A percentile compares a stretch with the other conserved stretches of the same genome.
phyloP scores from a whole-genome alignment of 2,113 vertebrate species.

The Capreolus pygargus region DNA sequence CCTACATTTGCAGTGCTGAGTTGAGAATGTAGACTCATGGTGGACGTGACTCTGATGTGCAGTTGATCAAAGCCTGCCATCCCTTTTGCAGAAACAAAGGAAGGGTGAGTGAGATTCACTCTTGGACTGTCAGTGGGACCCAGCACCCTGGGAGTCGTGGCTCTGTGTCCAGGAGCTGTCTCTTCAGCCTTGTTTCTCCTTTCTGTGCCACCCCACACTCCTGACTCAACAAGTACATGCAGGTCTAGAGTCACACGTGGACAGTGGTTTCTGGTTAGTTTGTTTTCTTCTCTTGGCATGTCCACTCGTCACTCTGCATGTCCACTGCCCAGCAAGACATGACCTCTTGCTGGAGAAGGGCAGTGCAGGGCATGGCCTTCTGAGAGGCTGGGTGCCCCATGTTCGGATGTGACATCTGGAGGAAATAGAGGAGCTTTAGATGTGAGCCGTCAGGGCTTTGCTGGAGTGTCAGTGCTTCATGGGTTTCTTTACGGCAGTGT shows the following conservation, averaged over 20 bases:
- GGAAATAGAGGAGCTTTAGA: slow-evolving; percentile 76
- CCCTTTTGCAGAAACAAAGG: background rate
- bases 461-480: slow-evolving; percentile 66
- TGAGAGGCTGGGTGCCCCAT: slow-evolving; percentile 71
- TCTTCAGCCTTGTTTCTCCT: background rate
- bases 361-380: background rate
- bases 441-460: slow-evolving; percentile 70
- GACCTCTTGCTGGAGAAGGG: background rate
- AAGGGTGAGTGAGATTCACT: background rate
- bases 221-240: background rate
- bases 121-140: background rate
- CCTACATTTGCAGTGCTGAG: background rate
- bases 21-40: background rate
- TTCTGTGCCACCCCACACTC: background rate
- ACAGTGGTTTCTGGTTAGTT: background rate
- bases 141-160: background rate
- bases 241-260: background rate
- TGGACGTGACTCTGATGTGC: too few relatives aligned
- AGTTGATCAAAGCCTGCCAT: background rate
- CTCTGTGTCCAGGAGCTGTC: background rate
- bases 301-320: background rate
- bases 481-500: slow-evolving; percentile 73
- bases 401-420: slow-evolving; percentile 72
- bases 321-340: background rate
- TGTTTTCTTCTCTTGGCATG: background rate